Conservation (phyloP, 2,113 vertebrate species). For the Donacobius atricapilla region DNA sequence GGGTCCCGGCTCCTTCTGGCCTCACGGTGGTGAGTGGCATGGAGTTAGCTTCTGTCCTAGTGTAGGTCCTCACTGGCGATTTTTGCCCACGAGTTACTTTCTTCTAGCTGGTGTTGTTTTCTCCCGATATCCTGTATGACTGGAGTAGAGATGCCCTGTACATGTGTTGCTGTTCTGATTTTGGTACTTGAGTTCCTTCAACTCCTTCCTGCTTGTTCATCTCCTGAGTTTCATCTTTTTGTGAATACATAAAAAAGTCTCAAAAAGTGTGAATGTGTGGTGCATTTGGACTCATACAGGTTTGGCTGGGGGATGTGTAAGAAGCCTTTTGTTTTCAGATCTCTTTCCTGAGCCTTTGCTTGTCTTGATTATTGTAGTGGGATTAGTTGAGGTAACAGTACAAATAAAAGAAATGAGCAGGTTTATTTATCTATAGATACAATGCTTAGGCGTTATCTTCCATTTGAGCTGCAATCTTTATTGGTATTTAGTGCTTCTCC, state of each 20-base stretch:
- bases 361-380: conserved; percentile 40
- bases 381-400: conserved; percentile 54
- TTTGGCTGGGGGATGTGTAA: neutral
- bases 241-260: neutral
- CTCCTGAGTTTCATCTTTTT: neutral
- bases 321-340: conserved; percentile 11
- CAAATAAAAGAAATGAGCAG: conserved; percentile 53
- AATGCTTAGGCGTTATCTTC: conserved; percentile 58
- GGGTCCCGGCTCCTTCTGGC: neutral
- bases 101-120: neutral
- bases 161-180: neutral
- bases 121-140: neutral
- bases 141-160: neutral
- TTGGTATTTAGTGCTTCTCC: conserved; percentile 61
- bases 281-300: accelerated
- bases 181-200: neutral
- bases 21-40: neutral
- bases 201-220: neutral
- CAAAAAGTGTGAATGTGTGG: neutral
- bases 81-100: neutral
- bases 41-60: neutral
- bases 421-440: conserved; percentile 63
- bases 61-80: neutral
- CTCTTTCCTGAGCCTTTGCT: neutral
- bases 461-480: conserved; percentile 66